Base-by-base conservation (phyloP, 64 coral and sea anemone species). In the Stichodactyla mertensii region DNA sequence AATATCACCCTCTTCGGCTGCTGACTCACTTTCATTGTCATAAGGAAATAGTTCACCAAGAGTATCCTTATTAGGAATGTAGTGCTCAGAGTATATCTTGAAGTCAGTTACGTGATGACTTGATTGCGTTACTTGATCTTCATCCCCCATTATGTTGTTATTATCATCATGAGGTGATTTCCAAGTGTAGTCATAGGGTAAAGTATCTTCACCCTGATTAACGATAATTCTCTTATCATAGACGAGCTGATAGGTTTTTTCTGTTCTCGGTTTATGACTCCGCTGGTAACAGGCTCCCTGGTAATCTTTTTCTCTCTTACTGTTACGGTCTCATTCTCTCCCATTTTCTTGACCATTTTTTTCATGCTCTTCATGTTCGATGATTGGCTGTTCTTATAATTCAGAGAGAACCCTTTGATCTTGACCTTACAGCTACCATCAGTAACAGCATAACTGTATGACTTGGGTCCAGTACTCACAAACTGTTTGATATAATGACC, bases 401-500 rank as follows among this genome's bases (percentile, higher is more conserved):
- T 71, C 16, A 71, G 67, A 19, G 67, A 71, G 24, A 71, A 71
- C 0, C 24, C 67, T 19, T 71, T 71, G 16, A 71, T 19, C 24
- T 71, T 71, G 1, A 71, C 24, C 16, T 71, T 71, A 71, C 16
- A 19, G 19, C 67, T 71, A 27, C 67, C 67, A 71, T 71, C 67
- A 27, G 18, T 71, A 16, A 71, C 67, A 22, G 24, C 1, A 71
- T 71, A 71, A 71, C 67, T 71, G 16, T 71, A 71, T 18, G 67
- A 71, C 3, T 71, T 71, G 6, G 18, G 24, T 27, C 67, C 67
- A 0, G 1, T 71, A 71, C 18, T 22, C 18, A 22, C 16, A 71
- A 71, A 71, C 67, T 71, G 18, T 4, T 71, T 71, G 67, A 71
- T 71, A 71, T 22, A 71, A 71, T 71, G 67, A 22, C 67, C 67